These are phyloP conservation scores for Lepetodrilus schrolli DNA, from an alignment of 2,888 invertebrate species.

Conservation along the genomic window DNA sequence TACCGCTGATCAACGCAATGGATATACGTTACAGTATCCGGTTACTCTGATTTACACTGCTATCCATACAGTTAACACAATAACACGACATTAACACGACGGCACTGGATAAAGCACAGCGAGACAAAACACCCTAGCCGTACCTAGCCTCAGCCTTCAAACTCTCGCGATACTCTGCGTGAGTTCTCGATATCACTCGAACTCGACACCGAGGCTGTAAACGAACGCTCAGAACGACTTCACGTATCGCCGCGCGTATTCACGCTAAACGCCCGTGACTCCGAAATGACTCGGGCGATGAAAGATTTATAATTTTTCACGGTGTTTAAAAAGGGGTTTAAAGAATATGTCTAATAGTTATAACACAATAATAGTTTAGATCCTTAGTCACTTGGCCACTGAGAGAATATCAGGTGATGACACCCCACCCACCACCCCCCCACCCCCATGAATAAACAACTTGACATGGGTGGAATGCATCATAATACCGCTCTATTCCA, in stretches of 20 bases:
- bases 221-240: conserved; percentile 3
- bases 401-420: not conserved
- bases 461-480: not conserved
- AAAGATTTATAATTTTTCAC: conserved; percentile 21
- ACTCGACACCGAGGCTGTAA: conserved; percentile 14
- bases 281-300: not conserved
- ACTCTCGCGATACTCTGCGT: conserved; percentile 9
- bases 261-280: conserved; percentile 12
- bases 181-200: conserved; percentile 10
- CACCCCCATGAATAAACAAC: not conserved
- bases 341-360: conserved; percentile 9
- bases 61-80: not conserved
- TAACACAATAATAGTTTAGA: conserved; percentile 3
- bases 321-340: not conserved
- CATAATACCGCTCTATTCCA: not conserved
- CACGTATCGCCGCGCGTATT: conserved; percentile 4
- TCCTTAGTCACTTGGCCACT: not conserved
- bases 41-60: not conserved
- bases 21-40: not conserved
- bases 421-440: not conserved
- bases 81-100: conserved; percentile 22
- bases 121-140: conserved; percentile 13
- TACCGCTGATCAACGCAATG: not conserved
- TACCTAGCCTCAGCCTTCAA: not conserved
- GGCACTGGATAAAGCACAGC: not conserved